phyloP scores from a whole-genome alignment of 2,113 vertebrate species.

The Gnathonemus longibarbis region DNA sequence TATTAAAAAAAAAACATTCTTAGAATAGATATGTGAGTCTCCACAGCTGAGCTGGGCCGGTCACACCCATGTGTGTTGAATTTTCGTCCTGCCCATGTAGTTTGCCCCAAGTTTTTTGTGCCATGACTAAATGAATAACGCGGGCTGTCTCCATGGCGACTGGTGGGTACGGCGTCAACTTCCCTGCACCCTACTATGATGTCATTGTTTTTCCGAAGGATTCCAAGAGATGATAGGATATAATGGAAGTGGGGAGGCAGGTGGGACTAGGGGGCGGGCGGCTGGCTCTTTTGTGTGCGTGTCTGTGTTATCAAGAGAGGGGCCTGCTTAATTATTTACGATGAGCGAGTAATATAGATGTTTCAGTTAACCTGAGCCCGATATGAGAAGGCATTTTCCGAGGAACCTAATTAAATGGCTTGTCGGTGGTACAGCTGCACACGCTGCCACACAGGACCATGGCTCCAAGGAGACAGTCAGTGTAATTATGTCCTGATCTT shows the following conservation, averaged over 20 bases:
- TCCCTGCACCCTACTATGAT: neutral
- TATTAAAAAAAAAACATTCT: neutral
- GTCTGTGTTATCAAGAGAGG: neutral
- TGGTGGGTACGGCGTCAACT: neutral
- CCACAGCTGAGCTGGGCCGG: neutral
- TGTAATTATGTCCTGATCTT: neutral
- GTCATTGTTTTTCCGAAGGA: slow-evolving; percentile 9
- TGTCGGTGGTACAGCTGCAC: neutral
- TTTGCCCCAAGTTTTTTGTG: neutral
- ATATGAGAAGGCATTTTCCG: slow-evolving; percentile 12
- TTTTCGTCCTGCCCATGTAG: neutral
- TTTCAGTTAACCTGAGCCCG: neutral
- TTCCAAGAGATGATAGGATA: neutral
- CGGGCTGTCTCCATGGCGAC: neutral
- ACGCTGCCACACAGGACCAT: neutral
- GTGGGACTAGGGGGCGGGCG: neutral
- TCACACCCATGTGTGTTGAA: neutral
- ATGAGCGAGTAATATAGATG: slow-evolving; percentile 11
- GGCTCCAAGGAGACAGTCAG: neutral
- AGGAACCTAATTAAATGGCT: neutral
- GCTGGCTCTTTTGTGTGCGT: neutral
- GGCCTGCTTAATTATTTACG: neutral
- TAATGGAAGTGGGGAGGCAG: neutral
- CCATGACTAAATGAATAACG: neutral
- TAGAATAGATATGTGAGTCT: neutral